Evolutionary conservation across 2,888 invertebrate species (phyloP), one percentile per base, ranked within the genome.

Genomic region (Mamestra brassicae): DNA sequence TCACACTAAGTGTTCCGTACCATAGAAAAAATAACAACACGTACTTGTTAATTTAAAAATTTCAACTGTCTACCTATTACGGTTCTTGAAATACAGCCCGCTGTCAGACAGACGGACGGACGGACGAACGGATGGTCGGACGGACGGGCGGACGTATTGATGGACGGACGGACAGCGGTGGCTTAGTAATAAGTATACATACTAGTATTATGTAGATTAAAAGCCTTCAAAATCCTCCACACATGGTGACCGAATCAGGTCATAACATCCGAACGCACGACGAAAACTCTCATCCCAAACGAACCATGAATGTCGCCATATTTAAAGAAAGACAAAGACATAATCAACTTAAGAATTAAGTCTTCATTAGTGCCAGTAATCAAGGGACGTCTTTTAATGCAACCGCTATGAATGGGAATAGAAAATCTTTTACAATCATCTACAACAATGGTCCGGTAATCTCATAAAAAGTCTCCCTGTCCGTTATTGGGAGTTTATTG

Each of bases 391-490:
- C 74, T 72, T 63, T 65, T 71, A 80, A 81, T 57, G 64, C 62
- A 74, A 62, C 63, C 57, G 26, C 63, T 69, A 78, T 81, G 70
- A 84, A 84, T 84, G 68, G 60, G 65, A 78, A 83, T 74, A 80
- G 70, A 74, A 76, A 74, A 78, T 76, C 71, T 77, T 78, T 77
- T 65, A 81, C 82, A 85, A 87, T 84, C 83, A 84, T 65, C 71
- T 70, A 75, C 64, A 68, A 88, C 83, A 85, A 88, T 80, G 81
- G 85, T 74, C 79, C 71, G 66, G 83, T 88, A 90, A 90, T 89
- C 86, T 84, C 83, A 84, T 90, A 89, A 88, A 88, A 87, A 84
- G 71, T 74, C 62, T 58, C 57, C 67, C 52, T 69, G 71, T 58
- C 65, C 52, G 55, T 36, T 67, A 36, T 3, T 57, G 55, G 64